A percentile compares a stretch with the other conserved stretches of the same genome.
Conservation (phyloP, 2,888 invertebrate species). For the Mylabris sibirica region DNA sequence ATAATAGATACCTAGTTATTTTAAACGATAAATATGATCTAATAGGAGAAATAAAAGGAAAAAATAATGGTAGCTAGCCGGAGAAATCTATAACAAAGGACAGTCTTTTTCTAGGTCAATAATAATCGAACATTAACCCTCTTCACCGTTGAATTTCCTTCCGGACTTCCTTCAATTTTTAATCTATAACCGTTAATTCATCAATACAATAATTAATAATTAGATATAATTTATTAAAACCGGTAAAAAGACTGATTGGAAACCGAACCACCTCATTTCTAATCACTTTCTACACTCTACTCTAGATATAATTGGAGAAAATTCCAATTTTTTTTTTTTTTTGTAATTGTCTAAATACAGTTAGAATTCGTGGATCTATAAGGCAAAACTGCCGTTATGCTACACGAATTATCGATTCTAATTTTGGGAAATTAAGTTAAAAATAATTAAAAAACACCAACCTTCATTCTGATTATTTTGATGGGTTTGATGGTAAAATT, state of each 20-base stretch:
- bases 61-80: background rate
- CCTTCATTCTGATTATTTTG: conserved; percentile 7
- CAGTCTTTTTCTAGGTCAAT: conserved; percentile 15
- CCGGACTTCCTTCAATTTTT: conserved; percentile 2
- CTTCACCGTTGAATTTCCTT: conserved; percentile 8
- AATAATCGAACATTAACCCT: conserved; percentile 14
- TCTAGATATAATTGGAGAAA: background rate
- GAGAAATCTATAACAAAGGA: conserved; percentile 18
- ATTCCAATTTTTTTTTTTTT: too few species aligned
- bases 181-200: background rate
- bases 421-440: background rate
- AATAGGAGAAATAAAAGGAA: background rate
- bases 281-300: background rate
- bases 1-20: conserved; percentile 8
- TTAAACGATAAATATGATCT: conserved; percentile 2
- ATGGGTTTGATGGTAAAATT: background rate
- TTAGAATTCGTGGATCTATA: background rate
- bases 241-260: too few species aligned
- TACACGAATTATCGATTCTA: background rate
- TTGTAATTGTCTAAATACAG: background rate
- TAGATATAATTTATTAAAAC: too few species aligned
- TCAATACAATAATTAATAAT: background rate
- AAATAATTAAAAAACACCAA: background rate
- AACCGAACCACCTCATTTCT: too few species aligned
- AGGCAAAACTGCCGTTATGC: background rate